Evolutionary conservation across 2,888 invertebrate species (phyloP), one percentile per base, ranked within the genome.

Genomic region (Strigamia crassipes): DNA sequence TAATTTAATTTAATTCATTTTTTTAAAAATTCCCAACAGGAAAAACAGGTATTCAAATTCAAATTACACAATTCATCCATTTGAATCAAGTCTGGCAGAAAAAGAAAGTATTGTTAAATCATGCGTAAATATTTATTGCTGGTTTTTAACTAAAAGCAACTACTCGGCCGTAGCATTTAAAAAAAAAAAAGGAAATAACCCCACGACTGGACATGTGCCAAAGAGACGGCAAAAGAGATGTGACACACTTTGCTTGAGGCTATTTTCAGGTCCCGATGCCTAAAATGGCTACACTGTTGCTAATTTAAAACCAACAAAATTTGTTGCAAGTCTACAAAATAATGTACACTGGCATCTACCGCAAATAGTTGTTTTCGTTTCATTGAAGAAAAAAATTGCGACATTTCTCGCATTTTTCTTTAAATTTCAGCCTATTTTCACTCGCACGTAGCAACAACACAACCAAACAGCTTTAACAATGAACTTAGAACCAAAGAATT

Each of bases 241-340:
- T 78, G 78, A 42, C 78, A 78, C 78, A 42, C 42, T 27, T 78
- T 78, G 78, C 41, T 42, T 21, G 2, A 31, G 15, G 38, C 78
- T 78, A 78, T 78, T 78, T 78, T 78, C 78, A 41, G 38, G 78
- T 23, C 78, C 38, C 3, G 78, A 31, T 78, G 78, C 78, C 42
- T 78, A 78, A 78, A 78, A 78, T 78, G 78, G 42, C 78, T 78
- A n/a, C 38, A 78, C 78, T 41, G 38, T 78, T 78, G 31, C 78
- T 78, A 78, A 78, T 41, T 78, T 78, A 78, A 78, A 42, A 78
- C 73, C 27, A 10, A 23, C 31, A 73, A 73, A 73, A n/a, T 73
- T 73, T 27, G 73, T 31, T 31, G 27, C 73, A 73, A 73, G 73
- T 73, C 73, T 73, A 73, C 27, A n/a, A 73, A 73, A 73, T 73